Evolutionary conservation across 2,113 vertebrate species (phyloP).

Genomic region (Petrocephalus microphthalmus): DNA sequence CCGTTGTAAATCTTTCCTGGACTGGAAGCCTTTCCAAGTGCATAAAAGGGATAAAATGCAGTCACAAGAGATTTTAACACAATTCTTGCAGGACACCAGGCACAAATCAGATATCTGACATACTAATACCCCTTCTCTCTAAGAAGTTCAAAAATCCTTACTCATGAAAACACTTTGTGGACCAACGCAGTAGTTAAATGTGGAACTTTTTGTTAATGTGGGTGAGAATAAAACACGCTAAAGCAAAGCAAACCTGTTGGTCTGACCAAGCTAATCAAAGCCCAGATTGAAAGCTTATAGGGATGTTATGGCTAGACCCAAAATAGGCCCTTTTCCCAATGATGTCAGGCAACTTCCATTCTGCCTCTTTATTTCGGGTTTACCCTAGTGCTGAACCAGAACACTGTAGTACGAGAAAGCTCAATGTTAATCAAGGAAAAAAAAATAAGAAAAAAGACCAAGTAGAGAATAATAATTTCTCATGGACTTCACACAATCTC

Average conservation of each 20-base stretch:
- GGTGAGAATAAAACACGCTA: not conserved
- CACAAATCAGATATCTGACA: not conserved
- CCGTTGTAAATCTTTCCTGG: too few species aligned
- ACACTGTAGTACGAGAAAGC: too few species aligned
- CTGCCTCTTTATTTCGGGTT: too few species aligned
- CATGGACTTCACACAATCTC: too few species aligned
- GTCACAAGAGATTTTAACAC: too few species aligned
- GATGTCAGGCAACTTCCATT: too few species aligned
- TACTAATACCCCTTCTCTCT: not conserved
- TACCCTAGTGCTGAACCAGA: too few species aligned
- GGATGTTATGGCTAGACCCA: not conserved
- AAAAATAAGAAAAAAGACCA: too few species aligned
- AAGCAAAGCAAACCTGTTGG: not conserved
- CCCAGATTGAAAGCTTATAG: not conserved
- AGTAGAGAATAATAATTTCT: too few species aligned
- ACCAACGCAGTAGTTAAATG: not conserved
- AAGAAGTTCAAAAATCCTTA: not conserved
- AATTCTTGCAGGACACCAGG: not conserved
- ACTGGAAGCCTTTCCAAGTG: too few species aligned
- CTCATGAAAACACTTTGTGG: not conserved
- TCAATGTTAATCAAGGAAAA: too few species aligned
- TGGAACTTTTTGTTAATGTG: not conserved
- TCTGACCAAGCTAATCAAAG: not conserved
- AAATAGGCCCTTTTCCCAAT: not conserved
- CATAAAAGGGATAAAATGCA: too few species aligned